phyloP scores from a whole-genome alignment of 1,140 invertebrate species.

The Littorina saxatilis region DNA sequence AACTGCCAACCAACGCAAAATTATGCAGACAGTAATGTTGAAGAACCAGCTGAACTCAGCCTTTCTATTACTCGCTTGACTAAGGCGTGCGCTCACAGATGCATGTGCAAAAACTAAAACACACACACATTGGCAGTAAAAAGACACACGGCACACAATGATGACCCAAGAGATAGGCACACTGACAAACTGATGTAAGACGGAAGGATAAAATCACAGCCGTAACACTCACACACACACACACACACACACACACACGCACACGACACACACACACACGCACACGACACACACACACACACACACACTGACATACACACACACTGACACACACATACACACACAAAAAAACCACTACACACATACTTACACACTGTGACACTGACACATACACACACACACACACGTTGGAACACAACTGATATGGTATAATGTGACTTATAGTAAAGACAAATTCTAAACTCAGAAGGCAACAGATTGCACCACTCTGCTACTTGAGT shows the following conservation, averaged over 20 bases:
- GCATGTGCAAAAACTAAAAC: too few relatives aligned
- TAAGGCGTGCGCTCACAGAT: too few relatives aligned
- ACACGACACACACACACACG: not conserved
- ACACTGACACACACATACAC: conserved; percentile 4
- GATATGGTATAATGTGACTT: too few relatives aligned
- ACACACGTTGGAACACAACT: not conserved
- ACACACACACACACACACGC: not conserved
- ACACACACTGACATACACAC: not conserved
- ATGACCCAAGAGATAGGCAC: not conserved
- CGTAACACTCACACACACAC: not conserved
- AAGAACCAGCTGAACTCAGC: too few relatives aligned
- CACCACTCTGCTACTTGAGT: too few relatives aligned
- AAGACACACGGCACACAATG: not conserved
- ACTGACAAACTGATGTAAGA: not conserved
- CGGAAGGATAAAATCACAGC: not conserved
- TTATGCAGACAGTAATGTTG: too few relatives aligned
- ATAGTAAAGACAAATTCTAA: too few relatives aligned
- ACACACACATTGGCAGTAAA: not conserved
- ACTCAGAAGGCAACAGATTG: too few relatives aligned
- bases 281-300: not conserved
- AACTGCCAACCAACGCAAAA: too few relatives aligned
- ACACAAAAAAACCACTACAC: not conserved
- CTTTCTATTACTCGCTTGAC: too few relatives aligned
- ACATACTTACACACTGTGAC: not conserved
- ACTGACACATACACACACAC: not conserved